Conservation (phyloP, 2,113 vertebrate species). For the Salvelinus namaycush region DNA sequence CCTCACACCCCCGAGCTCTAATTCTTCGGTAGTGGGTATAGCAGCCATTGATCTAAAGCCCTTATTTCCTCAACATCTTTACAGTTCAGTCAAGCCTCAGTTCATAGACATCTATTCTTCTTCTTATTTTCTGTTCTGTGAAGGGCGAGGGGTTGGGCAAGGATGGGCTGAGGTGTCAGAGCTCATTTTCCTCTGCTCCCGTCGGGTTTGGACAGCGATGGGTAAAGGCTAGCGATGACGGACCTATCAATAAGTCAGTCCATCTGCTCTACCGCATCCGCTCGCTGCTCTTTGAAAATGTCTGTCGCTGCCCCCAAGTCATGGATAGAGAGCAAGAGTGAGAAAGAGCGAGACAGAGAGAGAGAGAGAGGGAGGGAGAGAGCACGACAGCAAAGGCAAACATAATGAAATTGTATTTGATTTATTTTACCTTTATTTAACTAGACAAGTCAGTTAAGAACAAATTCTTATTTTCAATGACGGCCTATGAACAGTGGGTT, state of each 20-base stretch:
- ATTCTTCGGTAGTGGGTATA: not conserved
- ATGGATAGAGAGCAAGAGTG: conserved; percentile 6
- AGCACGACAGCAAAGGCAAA: conserved; percentile 4
- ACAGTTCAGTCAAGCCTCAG: not conserved
- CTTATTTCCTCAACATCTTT: not conserved
- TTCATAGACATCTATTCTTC: not conserved
- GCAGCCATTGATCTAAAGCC: not conserved
- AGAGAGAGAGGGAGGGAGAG: conserved; percentile 22
- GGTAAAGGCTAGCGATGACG: conserved; percentile 61
- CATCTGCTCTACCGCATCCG: conserved; percentile 28
- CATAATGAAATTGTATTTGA: too few species aligned
- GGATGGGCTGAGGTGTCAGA: not conserved
- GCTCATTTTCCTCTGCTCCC: conserved; percentile 45
- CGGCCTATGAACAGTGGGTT: too few species aligned
- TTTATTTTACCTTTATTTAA: too few species aligned
- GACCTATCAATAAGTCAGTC: conserved; percentile 48
- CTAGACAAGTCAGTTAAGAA: too few species aligned
- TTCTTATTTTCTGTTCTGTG: not conserved
- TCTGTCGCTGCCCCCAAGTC: not conserved
- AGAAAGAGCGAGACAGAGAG: not conserved
- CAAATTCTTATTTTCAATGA: too few species aligned
- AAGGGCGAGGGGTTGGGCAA: not conserved
- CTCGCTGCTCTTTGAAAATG: conserved; percentile 31
- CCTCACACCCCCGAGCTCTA: not conserved
- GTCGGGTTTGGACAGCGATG: conserved; percentile 29